Evolutionary conservation across 37 sponge, comb jelly and placozoan genomes (phyloP).

Genomic region (Halisarca cf. caerulea): DNA sequence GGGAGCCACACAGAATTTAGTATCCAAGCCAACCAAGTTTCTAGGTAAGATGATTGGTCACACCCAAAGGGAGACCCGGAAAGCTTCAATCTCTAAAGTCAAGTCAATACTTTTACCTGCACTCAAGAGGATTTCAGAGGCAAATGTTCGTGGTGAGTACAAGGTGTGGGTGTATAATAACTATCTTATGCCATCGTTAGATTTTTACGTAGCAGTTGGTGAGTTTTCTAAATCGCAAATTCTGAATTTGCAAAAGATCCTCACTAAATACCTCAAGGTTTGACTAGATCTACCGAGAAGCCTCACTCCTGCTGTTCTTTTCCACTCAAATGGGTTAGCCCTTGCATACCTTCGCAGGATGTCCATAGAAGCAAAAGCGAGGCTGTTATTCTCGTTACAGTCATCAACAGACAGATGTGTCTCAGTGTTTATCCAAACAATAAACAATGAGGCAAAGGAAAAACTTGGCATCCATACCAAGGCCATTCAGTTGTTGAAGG

Average conservation of each 20-base stretch:
- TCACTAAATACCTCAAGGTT: neutral
- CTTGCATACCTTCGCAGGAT: too few relatives aligned
- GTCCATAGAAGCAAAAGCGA: too few relatives aligned
- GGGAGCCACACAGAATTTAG: neutral
- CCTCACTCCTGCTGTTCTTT: neutral
- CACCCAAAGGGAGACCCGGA: neutral
- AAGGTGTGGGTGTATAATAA: neutral
- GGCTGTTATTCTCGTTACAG: too few relatives aligned
- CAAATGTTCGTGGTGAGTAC: slow-evolving; percentile 13
- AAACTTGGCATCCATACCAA: too few relatives aligned
- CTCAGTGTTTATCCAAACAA: too few relatives aligned
- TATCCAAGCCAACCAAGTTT: neutral
- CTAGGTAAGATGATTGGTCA: neutral
- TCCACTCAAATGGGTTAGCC: neutral
- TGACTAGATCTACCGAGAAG: neutral
- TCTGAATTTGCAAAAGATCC: neutral
- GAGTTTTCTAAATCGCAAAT: neutral
- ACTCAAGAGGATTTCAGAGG: neutral
- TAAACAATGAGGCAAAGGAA: too few relatives aligned
- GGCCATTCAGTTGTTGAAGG: too few relatives aligned
- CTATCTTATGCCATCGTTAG: neutral
- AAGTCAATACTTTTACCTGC: neutral
- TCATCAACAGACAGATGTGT: too few relatives aligned
- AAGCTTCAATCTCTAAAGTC: neutral
- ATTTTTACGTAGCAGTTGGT: neutral